Evolutionary conservation across 2,888 invertebrate species (phyloP), one percentile per base, ranked within the genome.

Genomic region (Polydrusus cervinus): DNA sequence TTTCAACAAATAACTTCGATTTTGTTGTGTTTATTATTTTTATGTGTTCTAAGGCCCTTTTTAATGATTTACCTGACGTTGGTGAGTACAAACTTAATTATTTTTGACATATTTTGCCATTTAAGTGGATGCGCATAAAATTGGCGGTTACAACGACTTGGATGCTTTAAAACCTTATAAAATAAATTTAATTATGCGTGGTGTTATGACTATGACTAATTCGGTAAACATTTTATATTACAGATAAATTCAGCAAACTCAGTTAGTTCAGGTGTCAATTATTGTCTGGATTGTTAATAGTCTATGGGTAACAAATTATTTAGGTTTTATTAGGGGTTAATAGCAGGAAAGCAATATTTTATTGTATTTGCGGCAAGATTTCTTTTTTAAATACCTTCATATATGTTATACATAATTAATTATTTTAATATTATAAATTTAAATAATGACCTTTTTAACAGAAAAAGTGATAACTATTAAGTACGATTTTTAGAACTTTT

Each of bases 41-140:
- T 83, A 83, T 84, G 84, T 84, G 84, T 82, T 84, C 83, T 77
- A 84, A 83, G 78, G 84, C 83, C 64, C 79, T 84, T 64, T 84
- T 84, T 80, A 81, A 83, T 82, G 84, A 84, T 80, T 83, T 84
- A 79, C 79, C 82, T 62, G 83, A 84, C 78, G 82, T 84, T 67
- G 84, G 84, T 84, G 75, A 83, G 84, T 71, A 45, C 49, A 25
- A 40, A 60, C 7, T 14, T 60, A 34, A 14, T 34, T 78, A 18
- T 25, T 16, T 40, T 16, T 62, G n/a, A n/a, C 18, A 14, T 55
- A 34, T 20, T 51, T 18, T 51, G 18, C 16, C 8, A 16, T 49
- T 16, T 9, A 3, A 16, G 14, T 9, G 1, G 14, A 16, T 7
- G 47, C 47, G 47, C 47, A n/a, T 11, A 9, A 49, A 49, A 49